Evolutionary conservation across 1,140 invertebrate genomes (phyloP), one percentile per base, ranked within the genome.

Genomic region (Diabrotica virgifera): DNA sequence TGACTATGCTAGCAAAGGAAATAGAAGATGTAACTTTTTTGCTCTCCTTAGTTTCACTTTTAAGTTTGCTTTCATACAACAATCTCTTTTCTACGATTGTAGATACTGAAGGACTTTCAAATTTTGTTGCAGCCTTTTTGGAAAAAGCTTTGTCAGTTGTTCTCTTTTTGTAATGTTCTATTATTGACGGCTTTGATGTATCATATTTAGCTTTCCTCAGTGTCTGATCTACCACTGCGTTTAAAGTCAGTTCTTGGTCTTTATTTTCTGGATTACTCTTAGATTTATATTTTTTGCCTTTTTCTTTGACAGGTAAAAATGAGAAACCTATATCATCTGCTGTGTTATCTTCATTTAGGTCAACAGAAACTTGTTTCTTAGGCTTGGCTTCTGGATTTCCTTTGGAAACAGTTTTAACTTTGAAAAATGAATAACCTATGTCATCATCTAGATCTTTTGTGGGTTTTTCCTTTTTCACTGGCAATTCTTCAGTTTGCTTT

Each of bases 1-100:
- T 68, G 6, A 70, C 57, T 51, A 73, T 50, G 58, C 63, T 70
- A 1, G 72, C 72, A 65, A 71, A 71, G 2, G 70, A 71, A 10
- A 73, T 56, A 14, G 57, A 5, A 12, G 72, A 52, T 9, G 37
- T 51, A 6, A 74, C 72, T 46, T 70, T 68, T 52, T 74, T 72
- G 51, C 66, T 72, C 58, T 72, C 65, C 63, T 69, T 71, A 53
- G 37, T 0, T 68, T 74, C 69, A 55, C 40, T 24, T 52, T 64
- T 68, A 24, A 7, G 5, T 5, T 12, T 13, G 53, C 13, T 24
- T 52, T 60, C 59, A 35, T 3, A 50, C 46, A 40, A 14, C n/a
- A 50, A 51, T 24, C 40, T 51, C 52, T 51, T 38, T 60, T 60
- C 40, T 13, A 52, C 24, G 11, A 36, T 5, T 6, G 8, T 13